Base-by-base conservation (phyloP, 2,888 invertebrate species). In the Scotopteryx bipunctaria region DNA sequence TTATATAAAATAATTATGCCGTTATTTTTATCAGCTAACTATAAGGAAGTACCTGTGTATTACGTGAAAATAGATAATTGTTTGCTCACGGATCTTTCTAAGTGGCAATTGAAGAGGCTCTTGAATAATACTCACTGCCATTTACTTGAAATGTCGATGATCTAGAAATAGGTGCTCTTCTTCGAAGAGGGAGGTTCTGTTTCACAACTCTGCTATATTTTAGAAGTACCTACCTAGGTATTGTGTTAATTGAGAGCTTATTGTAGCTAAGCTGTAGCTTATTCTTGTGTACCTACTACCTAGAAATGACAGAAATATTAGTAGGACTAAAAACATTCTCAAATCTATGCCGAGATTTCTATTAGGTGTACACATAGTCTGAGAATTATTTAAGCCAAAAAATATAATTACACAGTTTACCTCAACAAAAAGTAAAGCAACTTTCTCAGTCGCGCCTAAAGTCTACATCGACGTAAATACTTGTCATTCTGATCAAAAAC, bases 401-500 rank as follows among this genome's bases (percentile, higher is more conserved):
- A n/a, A n/a, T 2, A 19, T 2, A 5, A 5, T 4, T 19, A 5
- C 19, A 19, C 25, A 11, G 16, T 31, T 33, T 41, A 14, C 11
- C 9, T 9, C 5, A 13, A 6, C 27, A 14, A 48, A 25, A 36
- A 41, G 33, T 9, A 48, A 35, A 35, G 36, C 41, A 25, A 19
- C 21, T 41, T 40, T 19, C 31, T 27, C 31, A 21, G 44, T 38
- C 41, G 44, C 43, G 25, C 50, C 21, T 32, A 8, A 47, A 31
- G 37, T 38, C 46, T 13, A 21, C 42, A 35, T 23, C 23, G 31
- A 31, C 47, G 36, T 69, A 70, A 77, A 74, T 69, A 79, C 74
- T 81, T 77, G 69, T 78, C 69, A 78, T 73, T 71, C 73, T 59
- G 65, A 67, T 71, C 73, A 66, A 69, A 71, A 65, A 55, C 62